Conservation (phyloP, 2,113 vertebrate genomes). For the Hippopotamus amphibius region DNA sequence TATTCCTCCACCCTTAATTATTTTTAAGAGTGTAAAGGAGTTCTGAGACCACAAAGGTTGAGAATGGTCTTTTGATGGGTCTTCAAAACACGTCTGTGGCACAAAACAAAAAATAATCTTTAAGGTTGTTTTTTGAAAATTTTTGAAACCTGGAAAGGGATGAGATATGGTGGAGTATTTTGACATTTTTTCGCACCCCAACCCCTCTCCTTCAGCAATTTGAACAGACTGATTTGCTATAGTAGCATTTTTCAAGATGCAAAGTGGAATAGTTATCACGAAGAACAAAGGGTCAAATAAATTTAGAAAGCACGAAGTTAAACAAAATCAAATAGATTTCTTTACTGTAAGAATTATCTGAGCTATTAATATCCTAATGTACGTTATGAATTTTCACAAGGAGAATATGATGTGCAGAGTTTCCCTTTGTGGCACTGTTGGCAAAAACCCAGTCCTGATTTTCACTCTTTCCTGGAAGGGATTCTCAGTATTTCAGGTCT, state of each 20-base stretch:
- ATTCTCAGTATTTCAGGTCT: constrained; percentile 37
- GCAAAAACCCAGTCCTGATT: constrained; percentile 61
- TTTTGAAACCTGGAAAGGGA: not conserved
- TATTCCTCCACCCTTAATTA: not conserved
- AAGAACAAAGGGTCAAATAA: constrained; percentile 57
- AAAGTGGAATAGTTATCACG: not conserved
- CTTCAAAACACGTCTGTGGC: not conserved
- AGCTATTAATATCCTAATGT: constrained; percentile 63
- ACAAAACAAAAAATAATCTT: not conserved
- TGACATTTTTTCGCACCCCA: not conserved
- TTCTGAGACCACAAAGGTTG: not conserved
- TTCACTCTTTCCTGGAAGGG: constrained; percentile 58
- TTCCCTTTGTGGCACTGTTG: constrained; percentile 55
- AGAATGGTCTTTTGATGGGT: not conserved
- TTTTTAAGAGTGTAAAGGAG: not conserved
- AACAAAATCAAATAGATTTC: constrained; percentile 59
- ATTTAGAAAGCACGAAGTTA: constrained; percentile 44
- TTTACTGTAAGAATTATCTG: constrained; percentile 68
- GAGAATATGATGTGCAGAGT: constrained; percentile 49
- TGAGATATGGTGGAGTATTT: not conserved
- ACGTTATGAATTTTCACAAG: constrained; percentile 65
- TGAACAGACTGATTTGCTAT: constrained; percentile 29
- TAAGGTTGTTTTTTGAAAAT: not conserved
- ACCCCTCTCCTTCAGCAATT: not conserved
- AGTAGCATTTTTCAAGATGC: constrained; percentile 9